These are phyloP conservation scores for Automeris io DNA, from an alignment of 2,888 invertebrate genomes.

Conservation along the genomic window DNA sequence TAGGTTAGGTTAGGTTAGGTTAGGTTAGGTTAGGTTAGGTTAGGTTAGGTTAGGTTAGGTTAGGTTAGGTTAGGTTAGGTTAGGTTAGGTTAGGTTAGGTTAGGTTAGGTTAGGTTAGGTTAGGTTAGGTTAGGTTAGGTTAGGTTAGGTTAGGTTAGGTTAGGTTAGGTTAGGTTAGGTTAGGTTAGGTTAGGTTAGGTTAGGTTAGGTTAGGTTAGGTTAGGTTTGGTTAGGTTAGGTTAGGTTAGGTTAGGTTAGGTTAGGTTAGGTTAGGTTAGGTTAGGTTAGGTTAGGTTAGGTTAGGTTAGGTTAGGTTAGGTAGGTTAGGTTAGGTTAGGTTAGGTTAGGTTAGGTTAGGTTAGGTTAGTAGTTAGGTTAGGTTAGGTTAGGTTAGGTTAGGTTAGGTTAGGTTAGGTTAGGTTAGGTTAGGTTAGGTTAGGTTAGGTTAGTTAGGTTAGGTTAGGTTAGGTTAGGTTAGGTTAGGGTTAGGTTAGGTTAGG, in stretches of 20 bases:
- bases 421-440: conserved; percentile 13
- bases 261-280: conserved; percentile 11
- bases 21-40: no score
- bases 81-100: no score
- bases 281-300: conserved; percentile 10
- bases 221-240: conserved; percentile 11
- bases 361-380: conserved; percentile 12
- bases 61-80: no score
- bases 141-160: no score
- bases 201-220: conserved; percentile 19
- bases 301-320: conserved; percentile 11
- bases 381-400: conserved; percentile 13
- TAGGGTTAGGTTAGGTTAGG: conserved; percentile 13
- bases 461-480: conserved; percentile 15
- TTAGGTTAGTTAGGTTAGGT: conserved; percentile 14
- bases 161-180: conserved; percentile 17
- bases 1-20: no score
- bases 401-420: conserved; percentile 15
- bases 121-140: no score
- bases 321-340: conserved; percentile 13
- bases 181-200: conserved; percentile 20
- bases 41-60: no score
- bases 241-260: conserved; percentile 11
- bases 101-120: no score
- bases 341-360: conserved; percentile 12